Evolutionary conservation across 2,113 vertebrate genomes (phyloP), one percentile per base, ranked within the genome.

Genomic region (Ploceus nigricollis): DNA sequence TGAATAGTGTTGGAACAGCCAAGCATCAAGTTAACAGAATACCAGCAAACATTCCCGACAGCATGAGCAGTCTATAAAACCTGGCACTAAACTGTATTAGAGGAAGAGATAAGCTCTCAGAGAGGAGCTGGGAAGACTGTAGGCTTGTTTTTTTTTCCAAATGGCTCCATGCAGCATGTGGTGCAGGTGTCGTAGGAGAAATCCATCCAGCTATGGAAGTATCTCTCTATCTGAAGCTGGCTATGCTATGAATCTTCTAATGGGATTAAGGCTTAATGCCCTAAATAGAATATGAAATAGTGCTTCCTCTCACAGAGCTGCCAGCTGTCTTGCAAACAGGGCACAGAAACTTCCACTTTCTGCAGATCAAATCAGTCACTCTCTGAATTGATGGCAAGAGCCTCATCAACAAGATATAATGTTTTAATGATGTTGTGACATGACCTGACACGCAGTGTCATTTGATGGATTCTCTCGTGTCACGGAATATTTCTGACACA

Each of bases 351-450:
- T 97, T 97, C 97, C 95, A 96, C 87, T 97, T 96, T 96, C 94
- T 97, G 94, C 97, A 97, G 97, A 97, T 97, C 89, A 66, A 93
- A 98, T 98, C 97, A 97, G 96, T 97, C 97, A 97, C 95, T 97
- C 96, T 96, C 92, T 81, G 96, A 98, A 98, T 90, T 97, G 97
- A 97, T 97, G 97, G 97, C 94, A 97, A 96, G 93, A 90, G 97
- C 97, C 97, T 98, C 97, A 97, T 98, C 97, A 97, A 94, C 89
- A 96, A 97, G 97, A 97, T 98, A 82, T 97, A 98, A 98, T 96
- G 97, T 97, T 98, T 98, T 98, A 98, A 98, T 98, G 97, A 97
- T 98, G 98, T 98, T 98, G 97, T 98, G 98, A 98, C 98, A 97
- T n/a, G 96, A 97, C 98, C 98, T 98, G 98, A 98, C 97, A 98